Conservation (phyloP, 2,888 invertebrate species). For the Aleiodes alternator region DNA sequence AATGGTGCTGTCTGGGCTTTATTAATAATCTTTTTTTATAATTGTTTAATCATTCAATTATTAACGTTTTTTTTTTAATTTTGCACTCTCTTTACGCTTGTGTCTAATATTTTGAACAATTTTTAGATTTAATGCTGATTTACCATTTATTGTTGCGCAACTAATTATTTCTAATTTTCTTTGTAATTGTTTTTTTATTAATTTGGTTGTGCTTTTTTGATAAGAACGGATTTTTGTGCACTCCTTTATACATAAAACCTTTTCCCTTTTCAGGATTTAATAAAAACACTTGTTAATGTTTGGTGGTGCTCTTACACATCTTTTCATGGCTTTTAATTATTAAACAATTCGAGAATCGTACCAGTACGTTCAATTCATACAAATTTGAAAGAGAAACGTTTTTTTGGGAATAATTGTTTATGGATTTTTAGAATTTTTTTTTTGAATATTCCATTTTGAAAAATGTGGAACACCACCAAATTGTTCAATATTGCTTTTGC, state of each 20-base stretch:
- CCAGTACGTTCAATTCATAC: constrained; percentile 65
- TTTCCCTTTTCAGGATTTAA: constrained; percentile 66
- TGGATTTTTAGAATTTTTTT: neutral
- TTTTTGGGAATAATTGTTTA: neutral
- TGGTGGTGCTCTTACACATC: constrained; percentile 66
- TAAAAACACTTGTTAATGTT: constrained; percentile 62
- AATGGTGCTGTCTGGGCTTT: constrained; percentile 51
- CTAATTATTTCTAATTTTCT: neutral
- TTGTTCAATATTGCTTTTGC: constrained; percentile 70
- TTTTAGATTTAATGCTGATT: neutral
- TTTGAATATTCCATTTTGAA: neutral
- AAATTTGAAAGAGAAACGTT: constrained; percentile 33
- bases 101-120: constrained; percentile 25
- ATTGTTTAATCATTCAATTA: neutral
- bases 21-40: constrained; percentile 40
- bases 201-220: constrained; percentile 47
- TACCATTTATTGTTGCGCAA: constrained; percentile 24
- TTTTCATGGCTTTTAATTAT: constrained; percentile 8
- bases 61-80: neutral
- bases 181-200: neutral
- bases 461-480: constrained; percentile 65
- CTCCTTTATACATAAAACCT: constrained; percentile 53
- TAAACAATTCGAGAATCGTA: constrained; percentile 47
- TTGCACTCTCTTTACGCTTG: constrained; percentile 36
- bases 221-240: constrained; percentile 69